Evolutionary conservation across 2,797 vertebrate species (phyloP), one percentile per base, ranked within the genome.

Genomic region (Arctocebus calabarensis): DNA sequence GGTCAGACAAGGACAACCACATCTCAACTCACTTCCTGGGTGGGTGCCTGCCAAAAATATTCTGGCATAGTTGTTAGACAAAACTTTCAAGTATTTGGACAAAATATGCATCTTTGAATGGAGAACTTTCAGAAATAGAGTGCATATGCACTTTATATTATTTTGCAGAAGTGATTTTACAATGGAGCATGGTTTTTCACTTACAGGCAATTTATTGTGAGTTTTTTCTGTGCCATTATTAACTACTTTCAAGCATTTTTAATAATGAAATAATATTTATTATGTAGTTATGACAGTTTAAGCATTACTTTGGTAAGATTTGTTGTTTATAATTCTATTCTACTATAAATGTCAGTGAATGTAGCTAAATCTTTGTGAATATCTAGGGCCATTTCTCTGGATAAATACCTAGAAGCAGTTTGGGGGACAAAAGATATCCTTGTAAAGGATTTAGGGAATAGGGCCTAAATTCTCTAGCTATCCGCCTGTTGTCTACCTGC

Each of bases 311-410:
- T 45, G 3, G 8, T 66, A 25, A 74, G 68, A 29, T 75, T 62
- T 48, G 9, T 82, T 59, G 37, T 55, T 71, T 66, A 37, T 92
- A 85, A 86, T 68, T 68, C 27, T 66, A 66, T 62, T 74, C 20
- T 77, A 59, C 74, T 93, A 22, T 88, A 90, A 92, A 81, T 91
- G 57, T 66, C 32, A 87, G 55, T 75, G 22, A 75, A 75, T 29
- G n/a, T 74, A 88, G n/a, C 45, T 79, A 71, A 96, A 92, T 73
- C 20, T 83, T 85, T 82, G 68, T 82, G 62, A 91, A 85, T 64
- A 84, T 23, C 48, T 34, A 78, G 34, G 37, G 79, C 40, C 40
- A 34, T 59, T 87, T 84, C 45, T 73, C 16, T 32, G 16, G 20
- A 14, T 81, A 75, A 81, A 87, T 68, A 74, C 32, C 57, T 74